Base-by-base conservation (phyloP, 2,797 vertebrate species). In the Hirundo rustica region DNA sequence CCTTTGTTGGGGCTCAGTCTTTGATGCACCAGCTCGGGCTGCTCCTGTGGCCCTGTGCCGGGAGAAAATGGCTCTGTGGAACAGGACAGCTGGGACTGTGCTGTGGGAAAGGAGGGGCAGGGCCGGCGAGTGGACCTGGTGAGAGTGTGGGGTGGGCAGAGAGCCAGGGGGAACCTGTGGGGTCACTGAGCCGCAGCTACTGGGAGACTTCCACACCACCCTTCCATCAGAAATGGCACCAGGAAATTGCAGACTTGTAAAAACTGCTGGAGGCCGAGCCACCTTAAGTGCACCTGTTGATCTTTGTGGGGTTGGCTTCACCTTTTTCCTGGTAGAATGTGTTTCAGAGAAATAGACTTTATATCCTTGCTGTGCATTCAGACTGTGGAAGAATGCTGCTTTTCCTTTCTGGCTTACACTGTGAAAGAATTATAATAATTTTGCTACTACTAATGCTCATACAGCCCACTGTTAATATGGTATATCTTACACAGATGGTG, bases 21-120 rank as follows among this genome's bases (percentile, higher is more conserved):
- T 42, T 0, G 2, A 34, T 2, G 13, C 32, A 13, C 10, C 17
- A 5, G 8, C 6, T 11, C 7, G 3, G 18, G n/a, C 23, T 20
- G n/a, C 6, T 21, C 25, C 32, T 18, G 47, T 2, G 11, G 30
- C 34, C 18, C 40, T 47, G 16, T 2, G 3, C 17, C 4, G 3
- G 26, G n/a, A n/a, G 21, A 12, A 7, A 34, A n/a, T 2, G 20
- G 6, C 27, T 36, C 14, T 13, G 25, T 8, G 61, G 61, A 30
- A 9, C 2, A 2, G 8, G 38, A 30, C 5, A 12, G 3, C 8
- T 2, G 47, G 26, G 13, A 2, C 13, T 14, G 30, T 8, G n/a
- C 53, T 26, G 48, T 4, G 2, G 61, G 40, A 26, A 22, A 5
- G 0, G 11, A 2, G 6, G 4, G 38, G 3, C 5, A 17, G 13